Evolutionary conservation across 2,888 invertebrate species (phyloP), one percentile per base, ranked within the genome.

Genomic region (Leptogaster cylindrica): DNA sequence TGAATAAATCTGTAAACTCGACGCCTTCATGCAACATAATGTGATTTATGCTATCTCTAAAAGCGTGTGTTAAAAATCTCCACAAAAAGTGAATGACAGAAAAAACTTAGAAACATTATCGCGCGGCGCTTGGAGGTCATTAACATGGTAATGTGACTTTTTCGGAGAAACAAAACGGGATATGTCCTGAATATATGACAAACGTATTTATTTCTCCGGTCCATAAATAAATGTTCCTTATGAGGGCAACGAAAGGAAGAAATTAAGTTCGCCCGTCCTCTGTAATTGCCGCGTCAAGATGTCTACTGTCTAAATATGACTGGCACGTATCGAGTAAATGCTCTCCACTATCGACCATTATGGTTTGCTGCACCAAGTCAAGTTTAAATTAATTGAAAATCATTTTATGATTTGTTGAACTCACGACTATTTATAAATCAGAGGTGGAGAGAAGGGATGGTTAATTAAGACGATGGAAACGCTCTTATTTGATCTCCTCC

Each of bases 401-500:
- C 55, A 36, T 25, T 55, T 55, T 55, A 39, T 36, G 55, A 55
- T 55, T 55, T 55, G 55, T 55, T 55, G 55, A 55, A 55, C 55
- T 33, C 36, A 39, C 39, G 55, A 55, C 55, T 55, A 55, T 55
- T 55, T 39, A 55, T 55, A 55, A 39, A 20, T 23, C 20, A 28
- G 28, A 25, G 50, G 16, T 25, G 48, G 27, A 1, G 6, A 1
- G 39, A 1, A 18, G 41, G 5, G 41, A 41, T 4, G 41, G 10
- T 36, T 55, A 55, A 55, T 55, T 55, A 55, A 55, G 23, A 23
- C 36, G 25, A 55, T 5, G 18, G 23, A 55, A 23, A 16, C 50
- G 4, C 12, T 50, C 27, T 50, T 50, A 16, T 52, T 55, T 23
- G 55, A 7, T 41, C 16, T 5, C 14, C n/a, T 36, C 16, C 2